Evolutionary conservation across 2,113 vertebrate genomes (phyloP).

Genomic region (Lagopus muta): DNA sequence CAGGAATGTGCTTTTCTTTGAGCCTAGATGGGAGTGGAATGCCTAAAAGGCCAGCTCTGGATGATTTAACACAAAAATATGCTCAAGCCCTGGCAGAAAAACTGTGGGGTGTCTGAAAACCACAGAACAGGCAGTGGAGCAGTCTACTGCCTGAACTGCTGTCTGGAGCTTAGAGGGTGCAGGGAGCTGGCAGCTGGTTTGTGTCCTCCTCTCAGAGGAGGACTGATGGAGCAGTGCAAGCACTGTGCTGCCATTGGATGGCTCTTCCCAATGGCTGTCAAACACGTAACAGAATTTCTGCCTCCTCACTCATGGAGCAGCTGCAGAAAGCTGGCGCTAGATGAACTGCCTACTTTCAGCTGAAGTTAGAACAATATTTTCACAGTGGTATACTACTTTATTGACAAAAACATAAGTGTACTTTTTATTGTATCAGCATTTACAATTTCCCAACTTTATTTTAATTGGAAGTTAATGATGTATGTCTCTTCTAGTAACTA

Average conservation of each 20-base stretch:
- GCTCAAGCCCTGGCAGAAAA: neutral
- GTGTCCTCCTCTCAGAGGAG: neutral
- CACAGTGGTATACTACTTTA: neutral
- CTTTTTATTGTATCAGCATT: constrained; percentile 62
- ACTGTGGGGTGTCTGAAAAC: neutral
- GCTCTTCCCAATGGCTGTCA: neutral
- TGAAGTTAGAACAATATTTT: neutral
- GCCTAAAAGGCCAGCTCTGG: neutral
- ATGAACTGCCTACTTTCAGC: neutral
- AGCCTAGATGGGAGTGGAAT: neutral
- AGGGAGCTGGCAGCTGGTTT: neutral
- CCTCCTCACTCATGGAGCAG: neutral
- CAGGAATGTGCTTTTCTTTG: neutral
- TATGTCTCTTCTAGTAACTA: constrained; percentile 76
- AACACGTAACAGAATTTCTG: neutral
- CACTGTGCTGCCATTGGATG: neutral
- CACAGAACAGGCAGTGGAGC: neutral
- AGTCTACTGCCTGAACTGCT: neutral
- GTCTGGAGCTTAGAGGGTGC: neutral
- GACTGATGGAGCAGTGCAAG: neutral
- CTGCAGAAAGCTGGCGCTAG: neutral
- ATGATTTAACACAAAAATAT: neutral
- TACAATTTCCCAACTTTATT: constrained; percentile 71
- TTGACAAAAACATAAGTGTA: neutral
- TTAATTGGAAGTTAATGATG: constrained; percentile 81